A percentile compares a stretch with the other conserved stretches of the same genome.
Conservation (phyloP, 2,113 vertebrate genomes). For the Sminthopsis crassicaudata region DNA sequence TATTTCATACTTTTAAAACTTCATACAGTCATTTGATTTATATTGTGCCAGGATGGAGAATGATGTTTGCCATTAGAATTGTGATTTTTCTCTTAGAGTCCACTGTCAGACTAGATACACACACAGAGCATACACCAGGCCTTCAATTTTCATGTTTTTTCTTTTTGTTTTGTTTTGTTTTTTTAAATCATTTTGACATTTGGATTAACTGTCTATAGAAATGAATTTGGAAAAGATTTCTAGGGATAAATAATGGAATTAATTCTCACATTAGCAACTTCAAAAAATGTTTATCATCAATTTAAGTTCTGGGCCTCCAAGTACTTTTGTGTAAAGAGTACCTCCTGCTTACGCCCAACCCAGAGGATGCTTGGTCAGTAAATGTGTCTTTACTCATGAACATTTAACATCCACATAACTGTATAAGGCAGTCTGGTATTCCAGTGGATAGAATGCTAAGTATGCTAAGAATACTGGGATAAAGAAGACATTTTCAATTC, state of each 20-base stretch:
- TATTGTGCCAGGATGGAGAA: constrained; percentile 73
- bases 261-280: constrained; percentile 36
- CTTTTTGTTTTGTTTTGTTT: no score
- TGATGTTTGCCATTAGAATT: constrained; percentile 74
- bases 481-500: neutral
- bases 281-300: constrained; percentile 8
- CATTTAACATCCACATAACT: neutral
- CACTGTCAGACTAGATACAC: constrained; percentile 65
- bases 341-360: neutral
- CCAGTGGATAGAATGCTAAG: neutral
- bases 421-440: neutral
- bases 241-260: constrained; percentile 19
- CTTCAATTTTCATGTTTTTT: constrained; percentile 57
- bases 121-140: neutral
- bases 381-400: neutral
- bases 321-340: neutral
- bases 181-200: constrained; percentile 33
- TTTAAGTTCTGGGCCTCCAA: neutral
- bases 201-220: constrained; percentile 49
- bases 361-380: neutral
- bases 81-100: constrained; percentile 66
- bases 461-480: no score
- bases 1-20: constrained; percentile 66
- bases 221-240: constrained; percentile 37
- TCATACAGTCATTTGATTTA: constrained; percentile 74